A percentile compares a stretch with the other conserved stretches of the same genome.
Evolutionary conservation across 2,888 invertebrate species (phyloP).

Genomic region (Acanthoscelides obtectus): DNA sequence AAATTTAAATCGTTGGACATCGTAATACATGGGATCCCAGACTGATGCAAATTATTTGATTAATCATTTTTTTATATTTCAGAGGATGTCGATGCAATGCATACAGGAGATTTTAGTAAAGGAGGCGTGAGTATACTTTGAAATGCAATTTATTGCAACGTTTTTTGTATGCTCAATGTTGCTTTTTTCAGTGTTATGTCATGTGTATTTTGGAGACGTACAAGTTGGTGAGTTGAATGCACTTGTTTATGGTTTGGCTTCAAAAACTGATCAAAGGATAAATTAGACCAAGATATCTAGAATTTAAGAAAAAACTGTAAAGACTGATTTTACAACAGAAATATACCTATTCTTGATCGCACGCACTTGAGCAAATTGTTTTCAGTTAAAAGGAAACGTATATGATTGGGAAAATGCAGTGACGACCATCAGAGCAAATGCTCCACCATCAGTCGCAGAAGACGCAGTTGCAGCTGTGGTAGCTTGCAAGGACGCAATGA

Average conservation of each 20-base stretch:
- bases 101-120: slow-evolving; percentile 24
- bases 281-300: no score
- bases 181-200: slow-evolving; percentile 48
- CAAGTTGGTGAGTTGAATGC: slow-evolving; percentile 46
- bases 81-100: slow-evolving; percentile 27
- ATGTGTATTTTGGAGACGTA: slow-evolving; percentile 51
- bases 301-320: no score
- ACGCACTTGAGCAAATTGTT: not conserved
- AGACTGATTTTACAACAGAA: no score
- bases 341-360: no score
- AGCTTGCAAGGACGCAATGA: slow-evolving; percentile 50
- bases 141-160: not conserved
- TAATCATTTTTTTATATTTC: slow-evolving; percentile 9
- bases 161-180: not conserved
- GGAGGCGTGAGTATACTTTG: slow-evolving; percentile 18
- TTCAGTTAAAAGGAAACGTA: slow-evolving; percentile 27
- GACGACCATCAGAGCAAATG: slow-evolving; percentile 44
- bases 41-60: slow-evolving; percentile 1
- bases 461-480: slow-evolving; percentile 37
- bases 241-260: not conserved
- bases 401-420: slow-evolving; percentile 50
- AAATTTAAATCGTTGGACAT: no score
- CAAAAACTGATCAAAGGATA: not conserved
- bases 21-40: no score
- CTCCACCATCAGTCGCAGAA: slow-evolving; percentile 44